These are phyloP conservation scores for Pseudopipra pipra DNA, from an alignment of 2,113 vertebrate species.

Conservation along the genomic window DNA sequence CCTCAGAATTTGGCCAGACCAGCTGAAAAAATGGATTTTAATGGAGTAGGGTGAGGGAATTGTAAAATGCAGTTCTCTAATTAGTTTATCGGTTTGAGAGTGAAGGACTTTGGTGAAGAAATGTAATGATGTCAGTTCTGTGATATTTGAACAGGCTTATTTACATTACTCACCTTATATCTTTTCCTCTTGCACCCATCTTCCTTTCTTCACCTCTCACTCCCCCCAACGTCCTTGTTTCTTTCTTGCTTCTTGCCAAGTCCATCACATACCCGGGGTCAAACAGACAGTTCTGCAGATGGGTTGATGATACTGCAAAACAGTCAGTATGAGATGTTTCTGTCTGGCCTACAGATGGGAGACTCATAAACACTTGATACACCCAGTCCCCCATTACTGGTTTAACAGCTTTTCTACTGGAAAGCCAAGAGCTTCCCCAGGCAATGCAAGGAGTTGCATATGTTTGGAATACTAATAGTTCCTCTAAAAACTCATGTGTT, in stretches of 20 bases:
- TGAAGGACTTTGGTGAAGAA: constrained; percentile 10
- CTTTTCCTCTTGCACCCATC: constrained; percentile 15
- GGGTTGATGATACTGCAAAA: background rate
- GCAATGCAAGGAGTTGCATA: constrained; percentile 18
- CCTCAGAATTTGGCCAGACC: background rate
- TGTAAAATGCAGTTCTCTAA: constrained; percentile 15
- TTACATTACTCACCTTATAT: constrained; percentile 11
- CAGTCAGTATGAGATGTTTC: background rate
- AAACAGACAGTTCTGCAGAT: constrained; percentile 22
- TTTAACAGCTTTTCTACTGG: constrained; percentile 47
- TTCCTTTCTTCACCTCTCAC: constrained; percentile 2
- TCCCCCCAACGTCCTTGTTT: background rate
- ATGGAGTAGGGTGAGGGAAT: background rate
- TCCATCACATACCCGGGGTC: background rate
- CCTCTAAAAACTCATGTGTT: constrained; percentile 23
- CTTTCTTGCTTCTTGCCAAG: constrained; percentile 9
- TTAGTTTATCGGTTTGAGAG: constrained; percentile 40
- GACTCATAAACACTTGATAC: constrained; percentile 54
- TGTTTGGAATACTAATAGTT: background rate
- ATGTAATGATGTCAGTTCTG: constrained; percentile 12
- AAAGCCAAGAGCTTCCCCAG: constrained; percentile 52
- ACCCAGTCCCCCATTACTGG: constrained; percentile 41
- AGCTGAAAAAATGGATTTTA: constrained; percentile 15
- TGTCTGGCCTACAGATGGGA: constrained; percentile 44
- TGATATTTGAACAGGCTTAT: constrained; percentile 13